Percentiles rank a stretch among this genome's conserved stretches.
Conservation (phyloP, 2,113 vertebrate species). For the Nyctereutes procyonoides region DNA sequence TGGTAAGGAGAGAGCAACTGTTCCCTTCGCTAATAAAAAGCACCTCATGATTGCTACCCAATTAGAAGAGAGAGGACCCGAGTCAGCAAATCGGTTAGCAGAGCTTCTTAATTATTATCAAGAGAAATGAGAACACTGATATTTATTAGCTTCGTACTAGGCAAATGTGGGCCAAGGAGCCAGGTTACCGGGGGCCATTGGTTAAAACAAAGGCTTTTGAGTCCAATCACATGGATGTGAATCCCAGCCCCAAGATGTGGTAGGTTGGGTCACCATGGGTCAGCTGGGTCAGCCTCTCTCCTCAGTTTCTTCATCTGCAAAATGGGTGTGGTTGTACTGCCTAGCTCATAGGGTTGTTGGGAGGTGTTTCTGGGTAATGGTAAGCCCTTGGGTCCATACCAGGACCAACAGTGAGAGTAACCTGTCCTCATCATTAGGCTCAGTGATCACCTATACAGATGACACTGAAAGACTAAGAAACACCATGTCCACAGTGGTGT, state of each 20-base stretch:
- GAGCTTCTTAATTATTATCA: not conserved
- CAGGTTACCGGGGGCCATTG: not conserved
- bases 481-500: not conserved
- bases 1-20: not conserved
- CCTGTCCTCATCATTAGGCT: not conserved
- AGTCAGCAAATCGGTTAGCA: not conserved
- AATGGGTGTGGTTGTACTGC: not conserved
- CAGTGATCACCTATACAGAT: not conserved
- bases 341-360: no score
- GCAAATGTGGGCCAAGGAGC: not conserved
- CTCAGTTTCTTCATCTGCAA: not conserved
- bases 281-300: not conserved
- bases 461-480: not conserved
- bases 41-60: rapidly evolving
- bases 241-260: not conserved
- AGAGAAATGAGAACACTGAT: not conserved
- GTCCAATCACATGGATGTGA: rapidly evolving
- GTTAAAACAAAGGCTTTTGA: not conserved
- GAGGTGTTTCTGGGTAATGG: not conserved
- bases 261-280: no score
- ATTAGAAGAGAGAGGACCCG: not conserved
- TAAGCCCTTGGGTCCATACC: not conserved
- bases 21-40: not conserved
- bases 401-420: not conserved
- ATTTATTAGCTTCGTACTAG: not conserved